Base-by-base conservation (phyloP, 2,113 vertebrate species). In the Oreamnos americanus region DNA sequence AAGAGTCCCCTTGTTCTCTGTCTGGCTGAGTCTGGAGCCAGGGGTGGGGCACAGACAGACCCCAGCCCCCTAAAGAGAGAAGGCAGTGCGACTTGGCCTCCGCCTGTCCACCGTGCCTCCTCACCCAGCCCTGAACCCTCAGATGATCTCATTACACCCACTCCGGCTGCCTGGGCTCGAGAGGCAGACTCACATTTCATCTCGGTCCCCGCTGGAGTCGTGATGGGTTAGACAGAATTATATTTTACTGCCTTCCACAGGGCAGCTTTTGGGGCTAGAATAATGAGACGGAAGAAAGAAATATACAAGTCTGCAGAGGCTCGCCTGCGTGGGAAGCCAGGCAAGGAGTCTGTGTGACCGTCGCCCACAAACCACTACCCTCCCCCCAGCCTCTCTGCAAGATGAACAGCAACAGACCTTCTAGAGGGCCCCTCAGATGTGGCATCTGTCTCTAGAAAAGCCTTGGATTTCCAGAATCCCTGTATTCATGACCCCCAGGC, bases 101-200 rank as follows among this genome's bases (percentile, higher is more conserved):
- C 25, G 85, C 71, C 64, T 30, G 51, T 23, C 76, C 79, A 71
- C 76, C 0, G 8, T 51, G 36, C 58, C 67, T 71, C 28, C 78
- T 55, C 14, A 43, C 39, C 91, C 60, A 21, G 43, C 36, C 57
- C 47, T 67, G 93, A 94, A 91, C 95, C 78, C 87, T 45, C 55
- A 88, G 92, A 91, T 90, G 83, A 88, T 93, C 57, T 93, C 51
- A 55, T 87, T 71, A 87, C 47, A 30, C 53, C 88, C 47, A 58
- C 74, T 57, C 62, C 0, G 1, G 74, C 79, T 62, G 82, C 86
- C 39, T 30, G 43, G 58, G 49, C 1, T 17, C 0, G 11, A 0
- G 39, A 55, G 90, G 51, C 88, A 95, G 92, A 96, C 60, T 82
- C 55, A 67, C 53, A n/a, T 85, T 83, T 88, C 89, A 67, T 89